Evolutionary conservation across 2,888 invertebrate genomes (phyloP), one percentile per base, ranked within the genome.

Genomic region (Ophion obscuratus): DNA sequence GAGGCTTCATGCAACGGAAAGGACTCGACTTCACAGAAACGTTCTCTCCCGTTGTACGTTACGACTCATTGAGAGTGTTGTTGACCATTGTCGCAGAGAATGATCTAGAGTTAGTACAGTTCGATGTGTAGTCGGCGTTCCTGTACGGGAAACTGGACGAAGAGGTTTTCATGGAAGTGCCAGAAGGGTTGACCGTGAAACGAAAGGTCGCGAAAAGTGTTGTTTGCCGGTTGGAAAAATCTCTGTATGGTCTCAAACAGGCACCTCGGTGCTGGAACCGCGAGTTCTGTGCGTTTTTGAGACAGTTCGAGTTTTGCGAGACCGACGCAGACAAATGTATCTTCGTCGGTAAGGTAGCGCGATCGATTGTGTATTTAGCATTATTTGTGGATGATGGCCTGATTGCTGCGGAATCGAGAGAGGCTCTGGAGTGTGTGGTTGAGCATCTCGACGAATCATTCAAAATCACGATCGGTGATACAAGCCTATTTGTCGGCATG

Each of bases 201-300:
- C 62, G 86, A 66, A 87, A 87, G 74, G 11, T 5, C 0, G 87
- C 77, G 24, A 84, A 79, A 6, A 40, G 64, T 7, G 61, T 75
- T 40, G 90, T 91, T 9, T 92, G 90, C 67, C 87, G 87, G 31
- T 75, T 92, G 1, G 80, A 87, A 9, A 89, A 88, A 61, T 88
- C 89, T 11, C 70, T 92, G 36, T 92, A 92, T 86, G 91, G 91
- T 14, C 81, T 92, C 0, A 91, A 91, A 71, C 91, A 92, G 75
- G 88, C 90, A 7, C 87, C 90, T 6, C 5, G 36, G 36, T 36
- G 36, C 6, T 36, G 36, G 36, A 36, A 36, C 36, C 5, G 36
- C 5, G 36, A 81, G 92, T 59, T n/a, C n/a, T 0, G 27, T 81
- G 9, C 47, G 83, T 40, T 90, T 89, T 67, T 91, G 10, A 73